Evolutionary conservation across 1,140 invertebrate species (phyloP).

Genomic region (Tetramorium simillimum): DNA sequence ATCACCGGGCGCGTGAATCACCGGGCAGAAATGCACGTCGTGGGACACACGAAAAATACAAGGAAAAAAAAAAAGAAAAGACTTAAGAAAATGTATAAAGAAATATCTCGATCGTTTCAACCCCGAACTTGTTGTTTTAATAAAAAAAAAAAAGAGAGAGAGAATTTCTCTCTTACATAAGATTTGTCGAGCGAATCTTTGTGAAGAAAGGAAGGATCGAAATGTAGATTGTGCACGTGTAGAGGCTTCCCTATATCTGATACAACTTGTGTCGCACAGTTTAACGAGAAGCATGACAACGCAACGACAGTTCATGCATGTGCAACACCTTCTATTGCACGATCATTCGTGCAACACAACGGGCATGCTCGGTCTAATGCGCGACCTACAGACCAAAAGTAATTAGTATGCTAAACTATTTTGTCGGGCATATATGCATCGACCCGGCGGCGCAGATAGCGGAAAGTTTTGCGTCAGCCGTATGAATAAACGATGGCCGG

Average conservation of each 20-base stretch:
- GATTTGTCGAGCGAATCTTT: not conserved
- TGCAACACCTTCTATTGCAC: slow-evolving; percentile 9
- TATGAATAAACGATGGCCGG: slow-evolving; percentile 56
- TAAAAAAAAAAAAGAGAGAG: not conserved
- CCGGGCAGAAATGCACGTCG: not conserved
- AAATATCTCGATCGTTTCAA: not conserved
- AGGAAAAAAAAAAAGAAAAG: not conserved
- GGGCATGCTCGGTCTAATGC: slow-evolving; percentile 7
- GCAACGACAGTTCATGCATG: slow-evolving; percentile 30
- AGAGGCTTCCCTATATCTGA: not conserved
- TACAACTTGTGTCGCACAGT: not conserved
- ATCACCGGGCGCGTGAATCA: not conserved
- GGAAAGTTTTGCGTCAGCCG: slow-evolving; percentile 60
- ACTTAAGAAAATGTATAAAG: not conserved
- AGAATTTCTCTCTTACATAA: not conserved
- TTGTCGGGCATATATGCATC: slow-evolving; percentile 36
- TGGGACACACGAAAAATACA: not conserved
- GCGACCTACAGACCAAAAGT: slow-evolving; percentile 40
- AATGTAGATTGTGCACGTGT: too few relatives aligned
- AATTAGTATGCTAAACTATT: slow-evolving; percentile 60
- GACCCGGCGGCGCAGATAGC: slow-evolving; percentile 37
- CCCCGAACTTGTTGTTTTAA: not conserved
- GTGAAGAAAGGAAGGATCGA: not conserved
- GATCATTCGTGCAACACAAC: slow-evolving; percentile 26
- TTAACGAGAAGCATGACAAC: slow-evolving; percentile 18